Evolutionary conservation across 2,888 invertebrate species (phyloP), one percentile per base, ranked within the genome.

Genomic region (Leptothorax acervorum): DNA sequence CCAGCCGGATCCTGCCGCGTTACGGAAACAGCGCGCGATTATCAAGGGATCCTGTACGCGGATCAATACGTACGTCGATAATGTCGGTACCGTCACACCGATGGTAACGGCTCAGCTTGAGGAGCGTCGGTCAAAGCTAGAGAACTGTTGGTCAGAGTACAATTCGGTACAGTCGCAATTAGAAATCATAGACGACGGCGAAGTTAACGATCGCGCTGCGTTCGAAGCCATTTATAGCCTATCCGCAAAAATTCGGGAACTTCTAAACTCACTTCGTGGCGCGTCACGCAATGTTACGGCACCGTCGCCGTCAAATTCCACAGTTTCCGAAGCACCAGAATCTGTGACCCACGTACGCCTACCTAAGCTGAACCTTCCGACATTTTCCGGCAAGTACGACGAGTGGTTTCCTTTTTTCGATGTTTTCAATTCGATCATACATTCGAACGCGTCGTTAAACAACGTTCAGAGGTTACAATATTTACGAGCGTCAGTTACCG

Each of bases 341-440:
- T 8, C 39, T 0, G 8, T 6, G 6, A 42, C 39, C 0, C 45
- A 12, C 45, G 31, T 73, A 0, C 31, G 63, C 18, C 15, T 82
- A 18, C 73, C 65, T 0, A 73, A 53, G 8, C 2, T 73, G 9
- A 55, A 65, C 42, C n/a, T 82, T 3, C 55, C 73, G 6, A 53
- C 51, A 1, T 81, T 71, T 9, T n/a, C 51, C 0, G 81, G 81
- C 0, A 57, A 62, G 5, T 71, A 71, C 18, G 62, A 48, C 4
- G 8, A 42, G 0, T 42, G 39, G 39, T 42, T 42, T 1, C 39
- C 39, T 0, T 42, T 42, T 0, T 42, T 55, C 11, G 81, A 85
- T 28, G 11, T 3, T 0, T 45, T 45, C 45, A 45, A 42, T 8
- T 42, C 11, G 0, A 45, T 11, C 11, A 45, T 11, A 45, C 39